Conservation (phyloP, 23 tunicate genomes). For the Ascidia mentula region DNA sequence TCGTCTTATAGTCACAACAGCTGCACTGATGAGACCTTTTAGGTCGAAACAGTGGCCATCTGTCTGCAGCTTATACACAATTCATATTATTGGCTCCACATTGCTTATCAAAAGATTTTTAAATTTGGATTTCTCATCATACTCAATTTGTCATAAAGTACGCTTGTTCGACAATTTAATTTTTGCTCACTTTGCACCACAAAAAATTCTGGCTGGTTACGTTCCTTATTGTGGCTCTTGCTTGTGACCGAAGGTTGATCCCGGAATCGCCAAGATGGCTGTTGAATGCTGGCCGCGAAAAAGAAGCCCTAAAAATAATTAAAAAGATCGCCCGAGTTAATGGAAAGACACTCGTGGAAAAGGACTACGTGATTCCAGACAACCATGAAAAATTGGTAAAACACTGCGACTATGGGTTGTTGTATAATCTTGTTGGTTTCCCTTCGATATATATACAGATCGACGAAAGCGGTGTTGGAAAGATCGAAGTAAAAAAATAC, state of each 20-base stretch:
- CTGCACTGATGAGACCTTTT: too few relatives aligned
- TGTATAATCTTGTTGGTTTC: not conserved
- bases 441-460: not conserved
- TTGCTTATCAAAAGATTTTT: too few relatives aligned
- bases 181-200: too few relatives aligned
- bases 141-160: too few relatives aligned
- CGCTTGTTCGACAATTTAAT: too few relatives aligned
- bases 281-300: not conserved
- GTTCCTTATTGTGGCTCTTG: not conserved
- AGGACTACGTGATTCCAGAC: not conserved
- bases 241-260: constrained; percentile 1
- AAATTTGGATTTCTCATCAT: too few relatives aligned
- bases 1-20: too few relatives aligned
- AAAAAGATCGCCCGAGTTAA: constrained; percentile 19
- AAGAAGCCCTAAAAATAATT: constrained; percentile 20
- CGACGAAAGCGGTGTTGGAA: not conserved
- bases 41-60: too few relatives aligned
- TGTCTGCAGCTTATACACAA: too few relatives aligned
- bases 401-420: not conserved
- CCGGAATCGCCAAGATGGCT: constrained; percentile 41
- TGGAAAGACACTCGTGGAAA: constrained; percentile 16
- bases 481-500: not conserved
- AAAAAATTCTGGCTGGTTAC: not conserved
- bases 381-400: not conserved
- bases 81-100: too few relatives aligned